Evolutionary conservation across 2,797 vertebrate species (phyloP).

Genomic region (Aulostomus chinensis): DNA sequence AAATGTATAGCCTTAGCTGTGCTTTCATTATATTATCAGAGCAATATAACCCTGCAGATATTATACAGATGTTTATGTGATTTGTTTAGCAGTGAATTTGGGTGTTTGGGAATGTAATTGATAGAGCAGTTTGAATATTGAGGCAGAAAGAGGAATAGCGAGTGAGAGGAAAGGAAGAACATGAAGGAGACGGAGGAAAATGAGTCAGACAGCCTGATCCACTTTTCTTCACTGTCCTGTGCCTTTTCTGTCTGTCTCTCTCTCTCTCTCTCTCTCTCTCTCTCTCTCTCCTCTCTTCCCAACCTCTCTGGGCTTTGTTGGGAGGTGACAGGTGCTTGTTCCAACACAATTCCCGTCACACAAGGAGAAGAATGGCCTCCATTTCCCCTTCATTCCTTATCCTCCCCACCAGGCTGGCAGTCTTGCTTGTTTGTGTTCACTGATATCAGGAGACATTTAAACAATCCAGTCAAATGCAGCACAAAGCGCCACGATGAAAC

Average conservation of each 20-base stretch:
- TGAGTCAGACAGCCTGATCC: slow-evolving; percentile 21
- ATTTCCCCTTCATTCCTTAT: slow-evolving; percentile 71
- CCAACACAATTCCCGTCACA: slow-evolving; percentile 73
- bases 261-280: slow-evolving; percentile 6
- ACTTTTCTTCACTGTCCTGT: slow-evolving; percentile 19
- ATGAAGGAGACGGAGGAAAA: slow-evolving; percentile 8
- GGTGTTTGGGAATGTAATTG: slow-evolving; percentile 42
- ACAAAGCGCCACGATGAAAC: slow-evolving; percentile 54
- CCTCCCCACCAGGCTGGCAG: slow-evolving; percentile 64
- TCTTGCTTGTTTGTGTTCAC: slow-evolving; percentile 69
- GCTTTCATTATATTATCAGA: slow-evolving; percentile 45
- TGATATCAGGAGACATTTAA: slow-evolving; percentile 71
- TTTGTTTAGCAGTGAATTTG: slow-evolving; percentile 30
- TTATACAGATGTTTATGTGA: slow-evolving; percentile 55
- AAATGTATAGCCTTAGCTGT: slow-evolving; percentile 34
- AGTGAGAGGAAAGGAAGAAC: slow-evolving; percentile 11
- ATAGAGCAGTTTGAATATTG: slow-evolving; percentile 41
- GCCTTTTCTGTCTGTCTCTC: not conserved
- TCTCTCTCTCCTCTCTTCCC: slow-evolving; percentile 13
- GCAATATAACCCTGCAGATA: slow-evolving; percentile 54
- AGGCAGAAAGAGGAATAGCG: slow-evolving; percentile 4
- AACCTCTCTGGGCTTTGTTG: slow-evolving; percentile 69
- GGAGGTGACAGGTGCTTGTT: slow-evolving; percentile 73
- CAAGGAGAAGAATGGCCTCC: slow-evolving; percentile 69
- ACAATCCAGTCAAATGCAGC: slow-evolving; percentile 58